Percentiles rank a stretch among this genome's conserved stretches.
These are phyloP conservation scores for Caerostris darwini DNA, from an alignment of 1,140 invertebrate species.

Conservation along the genomic window DNA sequence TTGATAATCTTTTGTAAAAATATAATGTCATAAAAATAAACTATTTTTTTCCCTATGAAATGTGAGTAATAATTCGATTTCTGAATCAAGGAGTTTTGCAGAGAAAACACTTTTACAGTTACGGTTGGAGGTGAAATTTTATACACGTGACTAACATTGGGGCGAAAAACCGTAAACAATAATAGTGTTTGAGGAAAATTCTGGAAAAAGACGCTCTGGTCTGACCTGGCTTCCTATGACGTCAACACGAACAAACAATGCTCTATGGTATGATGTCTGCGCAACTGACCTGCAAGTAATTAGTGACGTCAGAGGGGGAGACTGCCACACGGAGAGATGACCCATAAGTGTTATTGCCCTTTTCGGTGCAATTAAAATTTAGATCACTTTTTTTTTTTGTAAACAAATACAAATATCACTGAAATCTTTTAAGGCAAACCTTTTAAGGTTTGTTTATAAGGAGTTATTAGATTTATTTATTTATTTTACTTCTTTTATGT, in stretches of 20 bases:
- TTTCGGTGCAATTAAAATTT: neutral
- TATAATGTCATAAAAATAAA: too few relatives aligned
- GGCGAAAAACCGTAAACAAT: neutral
- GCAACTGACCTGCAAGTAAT: constrained; percentile 53
- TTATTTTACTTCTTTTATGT: too few relatives aligned
- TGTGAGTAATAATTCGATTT: too few relatives aligned
- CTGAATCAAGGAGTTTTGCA: too few relatives aligned
- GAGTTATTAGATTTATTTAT: too few relatives aligned
- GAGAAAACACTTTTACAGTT: too few relatives aligned
- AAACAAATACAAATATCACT: too few relatives aligned
- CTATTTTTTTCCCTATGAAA: too few relatives aligned
- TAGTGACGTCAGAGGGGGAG: constrained; percentile 40
- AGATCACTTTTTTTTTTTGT: neutral
- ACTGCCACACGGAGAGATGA: neutral
- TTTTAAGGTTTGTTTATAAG: too few relatives aligned
- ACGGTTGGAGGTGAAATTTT: too few relatives aligned
- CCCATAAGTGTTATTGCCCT: constrained; percentile 18
- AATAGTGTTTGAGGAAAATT: neutral
- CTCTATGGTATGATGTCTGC: constrained; percentile 35
- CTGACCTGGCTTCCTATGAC: constrained; percentile 25
- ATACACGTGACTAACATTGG: neutral
- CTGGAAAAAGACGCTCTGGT: neutral
- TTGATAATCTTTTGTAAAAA: too few relatives aligned
- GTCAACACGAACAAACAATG: constrained; percentile 38
- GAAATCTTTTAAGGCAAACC: too few relatives aligned